Evolutionary conservation across 2,113 vertebrate genomes (phyloP).

Genomic region (Tragelaphus imberbis): DNA sequence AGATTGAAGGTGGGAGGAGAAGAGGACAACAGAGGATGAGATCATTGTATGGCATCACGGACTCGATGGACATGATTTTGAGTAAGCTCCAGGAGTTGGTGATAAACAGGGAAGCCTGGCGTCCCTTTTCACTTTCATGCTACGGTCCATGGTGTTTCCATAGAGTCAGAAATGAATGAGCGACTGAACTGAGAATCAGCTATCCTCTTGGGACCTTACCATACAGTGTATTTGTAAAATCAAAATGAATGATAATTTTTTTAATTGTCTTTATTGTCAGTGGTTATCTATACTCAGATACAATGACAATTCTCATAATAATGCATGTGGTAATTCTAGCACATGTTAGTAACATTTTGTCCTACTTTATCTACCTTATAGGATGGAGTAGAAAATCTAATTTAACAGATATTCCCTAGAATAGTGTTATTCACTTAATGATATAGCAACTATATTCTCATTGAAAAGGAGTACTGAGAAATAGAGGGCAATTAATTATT

Average conservation of each 20-base stretch:
- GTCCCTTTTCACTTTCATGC: neutral
- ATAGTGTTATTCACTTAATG: slow-evolving; percentile 52
- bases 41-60: neutral
- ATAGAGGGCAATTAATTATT: slow-evolving; percentile 71
- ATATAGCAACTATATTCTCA: slow-evolving; percentile 58
- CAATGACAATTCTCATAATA: slow-evolving; percentile 50
- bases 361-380: slow-evolving; percentile 25
- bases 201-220: neutral
- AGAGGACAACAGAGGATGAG: neutral
- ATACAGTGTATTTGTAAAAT: slow-evolving; percentile 42
- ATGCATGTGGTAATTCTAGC: neutral
- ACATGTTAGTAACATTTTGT: neutral
- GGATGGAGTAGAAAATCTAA: slow-evolving; percentile 40
- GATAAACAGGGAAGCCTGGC: neutral
- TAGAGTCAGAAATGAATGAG: neutral
- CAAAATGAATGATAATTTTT: slow-evolving; percentile 9
- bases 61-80: neutral
- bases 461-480: slow-evolving; percentile 38
- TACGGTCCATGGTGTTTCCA: neutral
- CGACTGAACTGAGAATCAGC: neutral
- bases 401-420: slow-evolving; percentile 59
- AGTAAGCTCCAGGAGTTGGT: neutral
- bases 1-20: neutral
- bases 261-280: neutral
- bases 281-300: slow-evolving; percentile 12